These are phyloP conservation scores for Sphenodon punctatus DNA, from an alignment of 2,797 vertebrate species.

Conservation along the genomic window DNA sequence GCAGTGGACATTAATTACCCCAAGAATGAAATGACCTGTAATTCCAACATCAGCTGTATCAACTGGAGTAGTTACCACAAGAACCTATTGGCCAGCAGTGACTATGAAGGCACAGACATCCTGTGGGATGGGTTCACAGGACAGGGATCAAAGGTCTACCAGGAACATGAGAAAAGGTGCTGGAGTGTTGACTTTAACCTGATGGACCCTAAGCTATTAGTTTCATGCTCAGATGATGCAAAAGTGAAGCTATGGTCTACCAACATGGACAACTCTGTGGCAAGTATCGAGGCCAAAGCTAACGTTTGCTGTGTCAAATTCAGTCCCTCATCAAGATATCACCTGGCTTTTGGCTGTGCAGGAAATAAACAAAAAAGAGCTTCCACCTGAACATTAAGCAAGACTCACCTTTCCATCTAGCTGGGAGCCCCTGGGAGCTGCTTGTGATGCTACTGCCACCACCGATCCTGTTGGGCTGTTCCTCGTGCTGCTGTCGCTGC, in stretches of 20 bases:
- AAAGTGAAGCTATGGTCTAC: constrained; percentile 99
- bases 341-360: constrained; percentile 98
- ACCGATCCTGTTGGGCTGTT: too few species aligned
- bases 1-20: too few species aligned
- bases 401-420: too few species aligned
- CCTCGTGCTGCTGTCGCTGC: too few species aligned
- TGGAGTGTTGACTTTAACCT: constrained; percentile 99
- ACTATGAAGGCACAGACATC: constrained; percentile 99
- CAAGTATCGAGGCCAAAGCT: constrained; percentile 98
- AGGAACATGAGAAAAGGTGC: constrained; percentile 99
- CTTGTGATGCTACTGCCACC: too few species aligned
- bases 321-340: constrained; percentile 96
- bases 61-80: constrained; percentile 99
- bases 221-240: constrained; percentile 98
- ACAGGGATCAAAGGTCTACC: constrained; percentile 97
- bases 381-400: too few species aligned
- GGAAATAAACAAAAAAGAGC: too few species aligned
- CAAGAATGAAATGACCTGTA: too few species aligned
- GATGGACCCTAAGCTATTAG: constrained; percentile 98
- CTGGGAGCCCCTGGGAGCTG: too few species aligned
- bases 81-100: constrained; percentile 97
- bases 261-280: constrained; percentile 97
- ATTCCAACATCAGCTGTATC: too few species aligned
- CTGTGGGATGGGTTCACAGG: constrained; percentile 99
- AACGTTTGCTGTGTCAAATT: constrained; percentile 99